Evolutionary conservation across 2,797 vertebrate genomes (phyloP).

Genomic region (Sciurus vulgaris): DNA sequence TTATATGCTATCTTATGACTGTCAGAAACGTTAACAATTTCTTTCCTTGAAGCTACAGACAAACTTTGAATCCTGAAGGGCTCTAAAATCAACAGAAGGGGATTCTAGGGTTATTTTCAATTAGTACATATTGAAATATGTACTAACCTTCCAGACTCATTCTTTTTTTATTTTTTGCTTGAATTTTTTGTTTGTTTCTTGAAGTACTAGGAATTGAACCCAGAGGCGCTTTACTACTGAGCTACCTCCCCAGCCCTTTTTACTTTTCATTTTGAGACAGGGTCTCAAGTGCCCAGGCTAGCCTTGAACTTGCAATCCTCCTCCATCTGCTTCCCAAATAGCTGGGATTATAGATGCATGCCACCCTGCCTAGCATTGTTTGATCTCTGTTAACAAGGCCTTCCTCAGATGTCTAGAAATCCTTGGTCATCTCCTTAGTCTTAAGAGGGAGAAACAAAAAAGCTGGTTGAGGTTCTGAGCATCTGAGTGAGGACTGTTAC

Average conservation of each 20-base stretch:
- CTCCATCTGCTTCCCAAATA: too few relatives aligned
- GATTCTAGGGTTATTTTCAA: background rate
- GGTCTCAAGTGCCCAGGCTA: too few relatives aligned
- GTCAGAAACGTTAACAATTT: background rate
- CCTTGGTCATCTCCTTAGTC: background rate
- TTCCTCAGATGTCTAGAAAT: background rate
- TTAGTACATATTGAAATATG: background rate
- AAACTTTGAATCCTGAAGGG: background rate
- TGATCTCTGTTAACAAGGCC: background rate
- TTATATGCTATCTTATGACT: background rate
- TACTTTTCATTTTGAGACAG: too few relatives aligned
- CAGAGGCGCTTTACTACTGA: too few relatives aligned
- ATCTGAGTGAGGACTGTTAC: background rate
- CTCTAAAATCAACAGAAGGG: background rate
- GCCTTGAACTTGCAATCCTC: background rate
- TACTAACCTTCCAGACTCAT: background rate
- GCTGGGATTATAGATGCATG: too few relatives aligned
- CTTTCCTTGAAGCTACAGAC: background rate
- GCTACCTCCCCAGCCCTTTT: too few relatives aligned
- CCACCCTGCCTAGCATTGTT: background rate
- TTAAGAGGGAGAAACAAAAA: background rate
- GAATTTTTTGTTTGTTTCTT: background rate
- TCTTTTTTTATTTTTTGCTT: constrained; percentile 19
- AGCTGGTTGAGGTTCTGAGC: background rate
- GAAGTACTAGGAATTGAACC: too few relatives aligned